These are phyloP conservation scores for Taphrorychus bicolor DNA, from an alignment of 2,888 invertebrate species.

Conservation along the genomic window DNA sequence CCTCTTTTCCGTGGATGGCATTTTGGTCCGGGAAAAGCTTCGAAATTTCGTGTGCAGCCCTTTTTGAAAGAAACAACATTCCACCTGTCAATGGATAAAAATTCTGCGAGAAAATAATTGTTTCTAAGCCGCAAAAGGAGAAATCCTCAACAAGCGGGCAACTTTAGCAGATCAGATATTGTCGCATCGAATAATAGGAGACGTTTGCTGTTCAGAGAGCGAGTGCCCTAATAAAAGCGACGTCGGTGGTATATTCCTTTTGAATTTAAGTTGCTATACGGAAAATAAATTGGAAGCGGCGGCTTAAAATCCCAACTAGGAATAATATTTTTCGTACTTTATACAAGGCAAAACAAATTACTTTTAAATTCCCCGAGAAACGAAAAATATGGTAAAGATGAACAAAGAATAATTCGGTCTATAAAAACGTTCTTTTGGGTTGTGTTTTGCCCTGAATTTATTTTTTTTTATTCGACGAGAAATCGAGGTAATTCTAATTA, in stretches of 20 bases:
- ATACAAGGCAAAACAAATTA: slow-evolving; percentile 32
- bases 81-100: neutral
- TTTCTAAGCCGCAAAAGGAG: slow-evolving; percentile 6
- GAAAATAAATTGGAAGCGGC: slow-evolving; percentile 38
- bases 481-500: slow-evolving; percentile 18
- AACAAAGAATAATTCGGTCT: slow-evolving; percentile 27
- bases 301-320: slow-evolving; percentile 36
- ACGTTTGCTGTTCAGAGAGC: slow-evolving; percentile 24
- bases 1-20: neutral
- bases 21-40: neutral
- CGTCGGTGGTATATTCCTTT: slow-evolving; percentile 29
- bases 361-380: slow-evolving; percentile 20
- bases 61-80: neutral
- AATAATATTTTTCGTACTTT: slow-evolving; percentile 35
- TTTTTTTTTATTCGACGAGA: neutral
- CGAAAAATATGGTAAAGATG: slow-evolving; percentile 27
- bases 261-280: slow-evolving; percentile 31
- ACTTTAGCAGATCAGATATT: slow-evolving; percentile 29
- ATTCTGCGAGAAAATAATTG: slow-evolving; percentile 2
- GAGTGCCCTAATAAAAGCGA: slow-evolving; percentile 28
- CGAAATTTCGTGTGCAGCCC: neutral
- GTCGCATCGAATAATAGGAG: slow-evolving; percentile 31
- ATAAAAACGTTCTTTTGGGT: slow-evolving; percentile 6
- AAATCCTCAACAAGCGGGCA: slow-evolving; percentile 9
- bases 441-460: slow-evolving; percentile 4